A percentile compares a stretch with the other conserved stretches of the same genome.
Evolutionary conservation across 2,797 vertebrate genomes (phyloP).

Genomic region (Kryptopterus vitreolus): DNA sequence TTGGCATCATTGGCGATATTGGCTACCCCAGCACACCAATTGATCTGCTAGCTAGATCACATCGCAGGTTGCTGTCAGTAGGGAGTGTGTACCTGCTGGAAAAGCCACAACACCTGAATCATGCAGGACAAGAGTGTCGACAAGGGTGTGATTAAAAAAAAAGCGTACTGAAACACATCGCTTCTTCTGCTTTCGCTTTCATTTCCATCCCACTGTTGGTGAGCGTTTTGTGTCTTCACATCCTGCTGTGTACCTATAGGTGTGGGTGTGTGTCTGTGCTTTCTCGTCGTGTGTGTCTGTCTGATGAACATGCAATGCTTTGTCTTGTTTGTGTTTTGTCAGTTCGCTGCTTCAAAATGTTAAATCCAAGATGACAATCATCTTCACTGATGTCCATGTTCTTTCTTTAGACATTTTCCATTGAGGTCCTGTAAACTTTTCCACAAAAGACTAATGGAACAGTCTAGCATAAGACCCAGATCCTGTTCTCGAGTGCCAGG

Average conservation of each 20-base stretch:
- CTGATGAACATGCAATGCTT: neutral
- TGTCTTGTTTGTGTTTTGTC: neutral
- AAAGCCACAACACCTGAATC: neutral
- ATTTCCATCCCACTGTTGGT: slow-evolving; percentile 24
- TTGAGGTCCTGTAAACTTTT: neutral
- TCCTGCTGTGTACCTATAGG: neutral
- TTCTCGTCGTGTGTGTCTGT: neutral
- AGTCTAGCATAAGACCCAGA: neutral
- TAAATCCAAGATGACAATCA: no score
- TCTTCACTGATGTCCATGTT: neutral
- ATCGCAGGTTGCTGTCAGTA: neutral
- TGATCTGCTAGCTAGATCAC: neutral
- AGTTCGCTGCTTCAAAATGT: neutral
- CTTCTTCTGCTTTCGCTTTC: slow-evolving; percentile 29
- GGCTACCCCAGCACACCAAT: neutral
- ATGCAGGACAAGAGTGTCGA: neutral
- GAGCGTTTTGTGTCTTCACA: neutral
- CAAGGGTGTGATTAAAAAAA: neutral
- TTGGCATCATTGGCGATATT: no score
- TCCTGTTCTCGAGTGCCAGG: neutral
- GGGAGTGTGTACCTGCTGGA: neutral
- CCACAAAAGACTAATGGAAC: neutral
- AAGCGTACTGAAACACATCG: neutral
- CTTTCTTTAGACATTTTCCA: neutral
- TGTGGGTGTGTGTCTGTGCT: neutral